A percentile compares a stretch with the other conserved stretches of the same genome.
These are phyloP conservation scores for Slavum lentiscoides DNA, from an alignment of 2,888 invertebrate genomes.

Conservation along the genomic window DNA sequence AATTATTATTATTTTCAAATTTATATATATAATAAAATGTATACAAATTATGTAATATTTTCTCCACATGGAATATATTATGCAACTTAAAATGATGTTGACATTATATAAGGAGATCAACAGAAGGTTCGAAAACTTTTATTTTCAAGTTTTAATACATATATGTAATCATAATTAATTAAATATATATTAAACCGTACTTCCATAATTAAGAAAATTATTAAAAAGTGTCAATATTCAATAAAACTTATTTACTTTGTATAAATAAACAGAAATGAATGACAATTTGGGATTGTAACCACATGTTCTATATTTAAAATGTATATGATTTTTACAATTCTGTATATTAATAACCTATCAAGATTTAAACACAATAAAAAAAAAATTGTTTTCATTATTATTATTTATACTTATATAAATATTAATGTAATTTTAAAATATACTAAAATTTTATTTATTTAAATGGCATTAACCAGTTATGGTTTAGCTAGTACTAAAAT, in stretches of 20 bases:
- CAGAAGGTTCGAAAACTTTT: background rate
- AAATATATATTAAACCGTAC: background rate
- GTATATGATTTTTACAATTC: background rate
- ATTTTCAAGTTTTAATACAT: background rate
- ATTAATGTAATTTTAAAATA: conserved; percentile 11
- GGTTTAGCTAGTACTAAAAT: background rate
- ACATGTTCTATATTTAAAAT: background rate
- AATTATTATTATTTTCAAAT: background rate
- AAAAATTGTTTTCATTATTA: background rate
- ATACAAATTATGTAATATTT: no score
- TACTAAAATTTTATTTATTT: background rate
- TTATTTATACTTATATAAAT: background rate
- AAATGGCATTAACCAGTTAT: conserved; percentile 6
- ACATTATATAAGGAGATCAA: background rate
- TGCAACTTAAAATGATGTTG: background rate
- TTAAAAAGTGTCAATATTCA: no score
- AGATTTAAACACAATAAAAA: background rate
- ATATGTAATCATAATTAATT: background rate
- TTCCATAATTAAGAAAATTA: background rate
- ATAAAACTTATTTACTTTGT: no score
- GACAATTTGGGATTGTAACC: background rate
- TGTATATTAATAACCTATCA: background rate
- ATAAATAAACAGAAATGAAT: no score
- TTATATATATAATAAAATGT: no score
- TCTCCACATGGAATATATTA: background rate